These are phyloP conservation scores for Hoplodrina ambigua DNA, from an alignment of 2,888 invertebrate genomes.

Conservation along the genomic window DNA sequence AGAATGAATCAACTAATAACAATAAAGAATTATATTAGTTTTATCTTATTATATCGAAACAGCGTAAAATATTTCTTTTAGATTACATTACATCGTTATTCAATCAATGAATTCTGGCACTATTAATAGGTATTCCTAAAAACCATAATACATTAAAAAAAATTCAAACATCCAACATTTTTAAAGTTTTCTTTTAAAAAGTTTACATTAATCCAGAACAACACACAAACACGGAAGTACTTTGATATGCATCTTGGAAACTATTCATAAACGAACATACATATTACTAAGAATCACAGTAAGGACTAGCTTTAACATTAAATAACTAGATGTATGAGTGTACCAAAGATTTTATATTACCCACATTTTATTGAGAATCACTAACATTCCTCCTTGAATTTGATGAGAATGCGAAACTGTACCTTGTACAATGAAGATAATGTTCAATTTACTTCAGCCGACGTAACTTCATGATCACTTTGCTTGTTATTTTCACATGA, in stretches of 20 bases:
- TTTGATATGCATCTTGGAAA: conserved; percentile 79
- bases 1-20: too few relatives aligned
- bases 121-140: neutral
- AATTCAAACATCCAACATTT: conserved; percentile 37
- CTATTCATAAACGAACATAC: conserved; percentile 63
- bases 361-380: too few relatives aligned
- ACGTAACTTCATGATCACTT: too few relatives aligned
- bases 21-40: too few relatives aligned
- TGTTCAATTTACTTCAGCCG: too few relatives aligned
- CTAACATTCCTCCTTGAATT: too few relatives aligned
- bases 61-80: too few relatives aligned
- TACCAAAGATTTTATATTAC: conserved; percentile 37
- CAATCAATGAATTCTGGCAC: neutral
- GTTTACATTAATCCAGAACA: conserved; percentile 46
- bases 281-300: conserved; percentile 82
- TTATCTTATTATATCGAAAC: too few relatives aligned
- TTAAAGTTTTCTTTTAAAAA: conserved; percentile 30
- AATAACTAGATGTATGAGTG: conserved; percentile 55
- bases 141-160: neutral
- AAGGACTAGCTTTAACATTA: conserved; percentile 81
- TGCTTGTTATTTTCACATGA: too few relatives aligned
- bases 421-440: too few relatives aligned
- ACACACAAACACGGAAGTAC: conserved; percentile 67
- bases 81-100: neutral
- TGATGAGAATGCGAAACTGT: too few relatives aligned